Conservation (phyloP, 2,888 invertebrate species). For the Dicyrtomina minuta region DNA sequence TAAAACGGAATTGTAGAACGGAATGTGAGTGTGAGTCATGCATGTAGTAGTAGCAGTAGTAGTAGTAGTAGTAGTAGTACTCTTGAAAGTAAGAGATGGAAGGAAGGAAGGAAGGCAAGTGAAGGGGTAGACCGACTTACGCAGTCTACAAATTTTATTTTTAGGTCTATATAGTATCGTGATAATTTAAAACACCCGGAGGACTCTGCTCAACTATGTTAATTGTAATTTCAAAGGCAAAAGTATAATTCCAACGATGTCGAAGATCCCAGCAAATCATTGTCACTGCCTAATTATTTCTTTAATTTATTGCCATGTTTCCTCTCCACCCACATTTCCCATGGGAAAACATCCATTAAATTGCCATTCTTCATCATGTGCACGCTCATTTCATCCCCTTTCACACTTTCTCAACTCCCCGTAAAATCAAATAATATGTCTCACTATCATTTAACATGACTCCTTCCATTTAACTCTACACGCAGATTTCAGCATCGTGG, state of each 20-base stretch:
- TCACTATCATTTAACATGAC: background rate
- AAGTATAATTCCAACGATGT: slow-evolving; percentile 26
- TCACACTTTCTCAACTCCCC: no score
- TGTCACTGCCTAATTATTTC: slow-evolving; percentile 29
- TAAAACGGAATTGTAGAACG: no score
- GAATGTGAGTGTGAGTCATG: no score
- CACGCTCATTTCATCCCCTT: background rate
- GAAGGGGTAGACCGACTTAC: no score
- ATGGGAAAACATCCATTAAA: slow-evolving; percentile 22
- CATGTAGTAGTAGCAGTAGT: no score
- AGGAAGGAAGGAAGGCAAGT: no score
- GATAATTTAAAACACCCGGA: slow-evolving; percentile 29
- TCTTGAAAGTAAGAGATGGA: no score
- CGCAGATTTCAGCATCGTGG: no score
- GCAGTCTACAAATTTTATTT: slow-evolving; percentile 10
- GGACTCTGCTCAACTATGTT: slow-evolving; percentile 13
- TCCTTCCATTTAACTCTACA: no score
- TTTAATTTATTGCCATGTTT: slow-evolving; percentile 8
- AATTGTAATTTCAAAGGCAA: slow-evolving; percentile 26
- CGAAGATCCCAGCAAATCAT: slow-evolving; percentile 32
- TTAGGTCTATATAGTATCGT: slow-evolving; percentile 18
- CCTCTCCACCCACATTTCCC: slow-evolving; percentile 9
- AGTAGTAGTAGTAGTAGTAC: no score
- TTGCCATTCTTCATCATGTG: slow-evolving; percentile 11
- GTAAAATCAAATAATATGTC: no score